phyloP scores from a whole-genome alignment of 1,140 invertebrate species.

The Sycophaga agraensis region DNA sequence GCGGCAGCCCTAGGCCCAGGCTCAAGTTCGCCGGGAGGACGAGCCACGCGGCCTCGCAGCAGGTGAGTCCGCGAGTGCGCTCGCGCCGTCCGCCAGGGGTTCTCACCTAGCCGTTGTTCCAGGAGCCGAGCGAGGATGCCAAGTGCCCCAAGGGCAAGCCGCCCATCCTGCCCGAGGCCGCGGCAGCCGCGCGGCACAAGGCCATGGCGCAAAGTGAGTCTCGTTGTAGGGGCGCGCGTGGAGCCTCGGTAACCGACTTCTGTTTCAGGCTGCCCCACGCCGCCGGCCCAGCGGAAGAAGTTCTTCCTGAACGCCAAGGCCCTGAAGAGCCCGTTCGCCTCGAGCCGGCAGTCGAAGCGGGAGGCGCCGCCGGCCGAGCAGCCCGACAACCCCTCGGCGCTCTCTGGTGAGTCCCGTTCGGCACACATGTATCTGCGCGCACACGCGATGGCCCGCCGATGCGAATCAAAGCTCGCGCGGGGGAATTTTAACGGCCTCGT shows the following conservation, averaged over 20 bases:
- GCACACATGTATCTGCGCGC: too few species aligned
- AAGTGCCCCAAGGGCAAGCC: conserved; percentile 42
- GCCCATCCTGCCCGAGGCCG: conserved; percentile 45
- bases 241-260: too few species aligned
- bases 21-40: conserved; percentile 4
- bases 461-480: too few species aligned
- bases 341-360: conserved; percentile 48
- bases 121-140: conserved; percentile 12
- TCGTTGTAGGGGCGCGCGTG: too few species aligned
- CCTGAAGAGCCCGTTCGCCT: conserved; percentile 69
- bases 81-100: too few species aligned
- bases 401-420: conserved; percentile 67
- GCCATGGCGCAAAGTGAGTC: conserved; percentile 59
- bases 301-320: conserved; percentile 80
- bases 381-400: conserved; percentile 57
- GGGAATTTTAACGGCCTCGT: too few species aligned
- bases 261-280: conserved; percentile 75
- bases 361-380: conserved; percentile 47
- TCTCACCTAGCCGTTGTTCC: too few species aligned
- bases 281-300: conserved; percentile 74
- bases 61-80: too few species aligned
- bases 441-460: too few species aligned
- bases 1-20: conserved; percentile 48
- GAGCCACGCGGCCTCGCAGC: too few species aligned
- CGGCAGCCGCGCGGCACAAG: conserved; percentile 42